A percentile compares a stretch with the other conserved stretches of the same genome.
Evolutionary conservation across 2,797 vertebrate species (phyloP).

Genomic region (Uromys caudimaculatus): DNA sequence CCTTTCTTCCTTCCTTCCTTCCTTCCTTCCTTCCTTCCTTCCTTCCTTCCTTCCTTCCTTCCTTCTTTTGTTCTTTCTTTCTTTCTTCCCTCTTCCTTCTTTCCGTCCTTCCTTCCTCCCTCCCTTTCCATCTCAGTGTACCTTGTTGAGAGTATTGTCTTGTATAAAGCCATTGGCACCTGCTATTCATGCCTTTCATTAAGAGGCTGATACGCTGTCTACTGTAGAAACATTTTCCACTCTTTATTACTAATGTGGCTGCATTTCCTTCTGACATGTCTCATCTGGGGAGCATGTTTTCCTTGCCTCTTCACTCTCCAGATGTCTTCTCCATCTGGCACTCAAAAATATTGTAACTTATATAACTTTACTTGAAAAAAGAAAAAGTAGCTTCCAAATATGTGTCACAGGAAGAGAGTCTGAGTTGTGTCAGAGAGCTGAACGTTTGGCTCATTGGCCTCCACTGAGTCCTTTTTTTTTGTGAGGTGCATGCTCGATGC

Average conservation of each 20-base stretch:
- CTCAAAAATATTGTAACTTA: conserved; percentile 37
- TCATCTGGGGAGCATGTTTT: conserved; percentile 10
- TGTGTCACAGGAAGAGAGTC: neutral
- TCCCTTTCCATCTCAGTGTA: neutral
- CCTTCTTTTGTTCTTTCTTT: neutral
- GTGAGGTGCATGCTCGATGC: rapidly evolving
- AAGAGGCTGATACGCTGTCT: neutral
- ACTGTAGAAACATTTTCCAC: neutral
- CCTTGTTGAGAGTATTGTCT: neutral
- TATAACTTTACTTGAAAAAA: conserved; percentile 21
- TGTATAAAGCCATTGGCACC: neutral
- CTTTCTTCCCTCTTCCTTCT: rapidly evolving
- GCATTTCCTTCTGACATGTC: neutral
- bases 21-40: neutral
- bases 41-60: too few relatives aligned
- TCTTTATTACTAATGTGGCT: neutral
- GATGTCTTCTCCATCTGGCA: conserved; percentile 67
- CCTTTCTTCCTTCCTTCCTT: neutral
- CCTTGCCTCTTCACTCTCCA: conserved; percentile 55
- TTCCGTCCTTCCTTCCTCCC: rapidly evolving
- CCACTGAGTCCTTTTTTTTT: neutral
- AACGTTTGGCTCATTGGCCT: neutral
- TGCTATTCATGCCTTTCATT: neutral
- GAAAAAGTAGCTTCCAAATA: neutral
- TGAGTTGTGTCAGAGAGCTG: neutral